These are phyloP conservation scores for Acheta domesticus DNA, from an alignment of 2,888 invertebrate genomes.

Conservation along the genomic window DNA sequence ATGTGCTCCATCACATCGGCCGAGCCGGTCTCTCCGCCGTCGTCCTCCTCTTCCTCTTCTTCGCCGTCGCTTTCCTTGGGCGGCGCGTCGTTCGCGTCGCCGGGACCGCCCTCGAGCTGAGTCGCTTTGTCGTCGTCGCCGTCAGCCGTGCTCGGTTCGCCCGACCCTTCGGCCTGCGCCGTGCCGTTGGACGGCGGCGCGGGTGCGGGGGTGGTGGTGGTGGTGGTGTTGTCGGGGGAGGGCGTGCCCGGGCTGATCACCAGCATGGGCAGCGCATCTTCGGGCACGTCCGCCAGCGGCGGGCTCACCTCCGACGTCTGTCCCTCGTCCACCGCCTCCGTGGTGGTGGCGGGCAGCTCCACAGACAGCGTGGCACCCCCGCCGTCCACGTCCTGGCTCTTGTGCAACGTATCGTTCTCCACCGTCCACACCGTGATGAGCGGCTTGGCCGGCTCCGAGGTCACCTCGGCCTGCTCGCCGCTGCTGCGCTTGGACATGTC, in stretches of 20 bases:
- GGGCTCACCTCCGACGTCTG: background rate
- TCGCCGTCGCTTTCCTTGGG: background rate
- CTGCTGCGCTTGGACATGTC: constrained; percentile 23
- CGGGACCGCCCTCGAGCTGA: background rate
- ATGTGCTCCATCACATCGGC: background rate
- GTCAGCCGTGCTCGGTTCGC: too few species aligned
- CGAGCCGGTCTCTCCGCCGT: constrained; percentile 12
- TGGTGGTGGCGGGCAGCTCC: too few species aligned
- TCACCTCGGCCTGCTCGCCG: background rate
- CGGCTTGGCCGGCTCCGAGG: background rate
- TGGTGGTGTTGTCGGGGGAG: background rate
- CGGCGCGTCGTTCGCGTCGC: too few species aligned
- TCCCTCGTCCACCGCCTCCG: background rate
- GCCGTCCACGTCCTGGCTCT: too few species aligned
- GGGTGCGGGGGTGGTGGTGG: background rate
- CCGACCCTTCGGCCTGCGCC: too few species aligned
- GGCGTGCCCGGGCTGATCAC: background rate
- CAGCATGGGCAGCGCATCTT: background rate
- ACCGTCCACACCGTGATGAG: too few species aligned
- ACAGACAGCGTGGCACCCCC: too few species aligned
- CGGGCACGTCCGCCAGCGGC: background rate
- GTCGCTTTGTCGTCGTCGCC: background rate
- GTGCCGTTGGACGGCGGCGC: too few species aligned
- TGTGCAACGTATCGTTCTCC: too few species aligned
- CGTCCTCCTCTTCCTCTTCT: background rate